phyloP scores from a whole-genome alignment of 2,888 invertebrate species.

The Oscheius sp. region DNA sequence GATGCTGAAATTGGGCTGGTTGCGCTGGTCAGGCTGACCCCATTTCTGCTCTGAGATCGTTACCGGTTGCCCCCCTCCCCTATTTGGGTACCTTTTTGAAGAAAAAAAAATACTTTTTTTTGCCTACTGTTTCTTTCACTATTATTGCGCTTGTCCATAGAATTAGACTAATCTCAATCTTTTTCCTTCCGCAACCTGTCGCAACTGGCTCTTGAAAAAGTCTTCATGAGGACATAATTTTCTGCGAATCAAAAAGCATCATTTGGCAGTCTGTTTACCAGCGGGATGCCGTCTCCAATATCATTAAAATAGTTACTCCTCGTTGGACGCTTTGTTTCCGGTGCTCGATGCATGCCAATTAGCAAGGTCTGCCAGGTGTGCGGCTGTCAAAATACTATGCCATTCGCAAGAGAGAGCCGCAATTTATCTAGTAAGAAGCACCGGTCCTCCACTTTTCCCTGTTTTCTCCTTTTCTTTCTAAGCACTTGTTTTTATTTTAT shows the following conservation, averaged over 20 bases:
- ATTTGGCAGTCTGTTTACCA: no score
- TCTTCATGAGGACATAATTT: background rate
- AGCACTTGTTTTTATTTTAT: no score
- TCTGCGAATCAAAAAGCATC: no score
- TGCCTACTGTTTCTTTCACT: background rate
- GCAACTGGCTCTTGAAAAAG: background rate
- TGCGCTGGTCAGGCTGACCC: constrained; percentile 24
- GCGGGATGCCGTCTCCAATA: no score
- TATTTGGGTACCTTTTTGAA: background rate
- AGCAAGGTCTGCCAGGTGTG: constrained; percentile 23
- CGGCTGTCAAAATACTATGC: constrained; percentile 33
- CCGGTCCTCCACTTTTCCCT: background rate
- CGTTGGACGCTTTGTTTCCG: constrained; percentile 25
- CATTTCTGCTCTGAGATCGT: constrained; percentile 24
- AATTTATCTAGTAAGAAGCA: constrained; percentile 18
- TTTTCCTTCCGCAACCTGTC: background rate
- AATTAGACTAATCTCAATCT: constrained; percentile 14
- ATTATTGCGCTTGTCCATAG: constrained; percentile 3
- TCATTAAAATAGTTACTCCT: background rate
- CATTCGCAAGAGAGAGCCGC: constrained; percentile 21
- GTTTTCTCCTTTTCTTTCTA: background rate
- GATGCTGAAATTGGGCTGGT: constrained; percentile 29
- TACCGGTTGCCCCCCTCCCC: constrained; percentile 15
- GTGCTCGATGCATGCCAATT: constrained; percentile 29
- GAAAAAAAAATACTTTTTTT: background rate